Evolutionary conservation across 1,140 invertebrate species (phyloP), one percentile per base, ranked within the genome.

Genomic region (Callitettix versicolor): DNA sequence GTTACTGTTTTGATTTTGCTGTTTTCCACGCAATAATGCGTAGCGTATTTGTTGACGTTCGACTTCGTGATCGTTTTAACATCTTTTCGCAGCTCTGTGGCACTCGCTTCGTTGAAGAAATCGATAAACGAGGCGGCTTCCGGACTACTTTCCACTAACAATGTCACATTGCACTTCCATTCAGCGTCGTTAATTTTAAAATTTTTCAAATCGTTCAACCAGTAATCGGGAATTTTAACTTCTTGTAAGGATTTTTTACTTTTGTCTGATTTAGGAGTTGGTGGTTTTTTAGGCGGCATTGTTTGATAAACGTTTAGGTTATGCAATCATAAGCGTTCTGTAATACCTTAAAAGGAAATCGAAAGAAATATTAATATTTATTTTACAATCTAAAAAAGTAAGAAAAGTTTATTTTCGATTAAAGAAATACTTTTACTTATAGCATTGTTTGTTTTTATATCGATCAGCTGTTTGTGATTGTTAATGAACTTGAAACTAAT

Each of bases 11-110:
- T 52, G 15, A 2, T 3, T 18, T 36, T 30, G 26, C 26, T 26
- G 7, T 38, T 11, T 20, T 52, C 17, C 6, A 52, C 17, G 15
- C 22, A 30, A 14, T 14, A 26, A n/a, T 49, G 22, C 50, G 12
- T 40, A 2, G 34, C 50, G 17, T 3, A 40, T 42, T 42, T 18
- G 48, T 69, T 68, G 17, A 71, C 72, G 64, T 74, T 71, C 14
- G 68, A 69, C 62, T 69, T 71, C 42, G 68, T 67, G 34, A 74
- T 72, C 60, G 70, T 71, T 60, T 73, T 72, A n/a, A 74, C 67
- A 1, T 72, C 71, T 67, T 71, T 70, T 58, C 72, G 59, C 58
- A 65, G 66, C 57, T 71, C 70, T 58, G 69, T 63, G 1, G 65
- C 63, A 2, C 69, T 68, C n/a, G 50, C 55, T 7, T 65, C 54